These are phyloP conservation scores for Cavia aperea DNA, from an alignment of 2,113 vertebrate genomes.

Conservation along the genomic window DNA sequence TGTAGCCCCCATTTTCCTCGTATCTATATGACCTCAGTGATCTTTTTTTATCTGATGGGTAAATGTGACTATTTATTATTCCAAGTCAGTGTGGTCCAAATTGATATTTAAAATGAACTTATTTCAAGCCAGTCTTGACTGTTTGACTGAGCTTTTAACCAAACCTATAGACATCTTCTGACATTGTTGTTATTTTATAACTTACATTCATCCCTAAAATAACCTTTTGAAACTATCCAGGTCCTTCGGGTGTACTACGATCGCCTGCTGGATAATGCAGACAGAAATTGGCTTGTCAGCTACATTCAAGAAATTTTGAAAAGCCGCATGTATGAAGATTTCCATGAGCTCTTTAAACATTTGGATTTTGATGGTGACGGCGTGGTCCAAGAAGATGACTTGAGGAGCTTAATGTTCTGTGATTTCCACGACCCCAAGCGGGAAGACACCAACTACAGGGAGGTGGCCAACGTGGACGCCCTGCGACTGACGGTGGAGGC, in stretches of 20 bases:
- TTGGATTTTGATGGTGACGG: conserved; percentile 84
- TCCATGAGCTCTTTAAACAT: conserved; percentile 83
- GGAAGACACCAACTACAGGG: conserved; percentile 85
- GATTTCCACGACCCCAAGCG: conserved; percentile 88
- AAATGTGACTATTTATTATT: background rate
- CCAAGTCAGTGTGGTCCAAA: background rate
- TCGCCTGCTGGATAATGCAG: conserved; percentile 85
- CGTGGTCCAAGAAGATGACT: conserved; percentile 85
- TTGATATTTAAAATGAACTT: conserved; percentile 37
- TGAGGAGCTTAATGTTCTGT: conserved; percentile 92
- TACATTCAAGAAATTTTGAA: conserved; percentile 78
- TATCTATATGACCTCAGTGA: background rate
- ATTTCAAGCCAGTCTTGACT: background rate
- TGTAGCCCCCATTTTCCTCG: background rate
- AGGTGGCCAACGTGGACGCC: conserved; percentile 77
- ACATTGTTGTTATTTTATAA: background rate
- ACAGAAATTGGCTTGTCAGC: conserved; percentile 83
- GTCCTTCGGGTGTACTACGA: conserved; percentile 91
- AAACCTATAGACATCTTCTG: background rate
- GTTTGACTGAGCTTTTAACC: background rate
- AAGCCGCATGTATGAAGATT: conserved; percentile 80
- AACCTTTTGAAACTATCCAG: conserved; percentile 68
- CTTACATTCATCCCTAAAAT: background rate
- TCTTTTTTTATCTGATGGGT: background rate
- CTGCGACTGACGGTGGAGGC: conserved; percentile 82